Evolutionary conservation across 1,140 invertebrate genomes (phyloP), one percentile per base, ranked within the genome.

Genomic region (Paracyclopina nana): DNA sequence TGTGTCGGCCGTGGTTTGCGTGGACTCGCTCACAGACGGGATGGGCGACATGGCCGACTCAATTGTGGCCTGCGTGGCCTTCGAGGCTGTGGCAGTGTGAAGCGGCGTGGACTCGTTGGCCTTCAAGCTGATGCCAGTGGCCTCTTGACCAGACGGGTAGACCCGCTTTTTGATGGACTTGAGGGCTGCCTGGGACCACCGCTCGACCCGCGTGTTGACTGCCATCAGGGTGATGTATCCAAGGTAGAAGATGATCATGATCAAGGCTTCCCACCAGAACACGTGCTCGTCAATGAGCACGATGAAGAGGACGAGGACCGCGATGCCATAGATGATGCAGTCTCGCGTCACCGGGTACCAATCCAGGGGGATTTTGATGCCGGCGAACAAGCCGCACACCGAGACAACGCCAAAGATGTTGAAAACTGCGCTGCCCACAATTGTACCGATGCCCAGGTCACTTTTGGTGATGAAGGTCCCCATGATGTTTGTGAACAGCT

Each of bases 391-490:
- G 5, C 63, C 67, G 56, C 65, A 67, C 6, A 68, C 50, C 54
- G 65, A 63, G 31, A 67, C 64, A 24, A 70, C 67, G 57, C 65
- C 67, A 56, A 70, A 61, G 28, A 70, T 63, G 56, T 70, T 70
- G 55, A 69, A 70, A 1, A 70, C 65, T 22, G 68, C 67, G 18
- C 67, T 68, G 9, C 68, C 68, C 3, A 70, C 62, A 11, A 70
- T 65, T n/a, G 68, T 64, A 4, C 67, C 63, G n/a, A 67, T 54
- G n/a, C 65, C 63, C 54, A 66, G 61, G 54, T 66, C 65, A 60
- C 64, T 62, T 61, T 67, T 55, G 43, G 60, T 60, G 12, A 57
- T 42, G 44, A 54, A 54, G 3, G 53, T 18, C 4, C 51, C 51
- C 16, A 40, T 49, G 40, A 46, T 25, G 48, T 46, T 46, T 11